Base-by-base conservation (phyloP, 2,797 vertebrate genomes). In the Cynopterus sphinx region DNA sequence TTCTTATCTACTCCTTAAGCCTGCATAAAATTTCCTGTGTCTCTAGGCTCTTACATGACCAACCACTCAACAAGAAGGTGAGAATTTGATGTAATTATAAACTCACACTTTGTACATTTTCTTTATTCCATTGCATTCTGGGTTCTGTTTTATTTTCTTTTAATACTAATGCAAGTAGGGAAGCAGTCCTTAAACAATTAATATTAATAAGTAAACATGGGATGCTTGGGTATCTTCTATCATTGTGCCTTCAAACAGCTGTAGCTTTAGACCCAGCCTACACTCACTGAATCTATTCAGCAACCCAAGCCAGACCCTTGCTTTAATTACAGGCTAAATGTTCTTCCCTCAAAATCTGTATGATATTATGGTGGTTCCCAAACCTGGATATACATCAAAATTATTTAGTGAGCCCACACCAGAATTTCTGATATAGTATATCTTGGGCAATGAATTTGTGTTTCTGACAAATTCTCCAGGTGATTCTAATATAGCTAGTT, bases 141-240 rank as follows among this genome's bases (percentile, higher is more conserved):
- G 87, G 28, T 49, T 89, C 41, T 59, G 28, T 74, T 82, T 96
- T 33, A 33, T 17, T 78, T 78, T 77, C 78, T 78, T 86, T 67
- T 78, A 92, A 67, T 78, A 3, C 41, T 41, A 86, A 36, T 63
- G 24, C 78, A 97, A 83, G 53, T 51, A 90, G 53, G 78, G 33
- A 85, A 46, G 17, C 17, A 89, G 17, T 31, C 17, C 41, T 94
- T 84, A 94, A 95, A 91, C 89, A 95, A 94, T 63, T 91, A 89
- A 94, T 26, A 91, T 15, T 59, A 89, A 75, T 65, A 93, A 96
- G 83, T 67, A 82, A 95, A 87, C 19, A 87, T 86, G 41, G 59
- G 39, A 21, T 78, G 0, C 71, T 39, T 92, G 33, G 59, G 31
- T 86, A 41, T 70, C 9, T 83, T 96, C 89, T 13, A 86, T 28